phyloP scores from a whole-genome alignment of 1,140 invertebrate genomes.

The Holotrichia oblita region DNA sequence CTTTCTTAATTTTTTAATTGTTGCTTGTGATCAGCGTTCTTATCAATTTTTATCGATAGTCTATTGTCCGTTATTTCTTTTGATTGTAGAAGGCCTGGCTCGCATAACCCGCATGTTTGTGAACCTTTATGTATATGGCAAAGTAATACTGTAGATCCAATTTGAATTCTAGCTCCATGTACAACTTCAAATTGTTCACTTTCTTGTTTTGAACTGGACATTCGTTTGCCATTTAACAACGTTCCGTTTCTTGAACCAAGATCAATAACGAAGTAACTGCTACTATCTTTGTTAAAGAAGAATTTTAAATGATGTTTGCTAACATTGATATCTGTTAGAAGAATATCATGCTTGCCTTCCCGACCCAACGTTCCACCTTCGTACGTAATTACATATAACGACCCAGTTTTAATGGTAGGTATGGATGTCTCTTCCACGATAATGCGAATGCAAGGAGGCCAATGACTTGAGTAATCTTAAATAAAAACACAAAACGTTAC shows the following conservation, averaged over 20 bases:
- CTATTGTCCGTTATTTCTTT: background rate
- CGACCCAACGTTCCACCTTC: constrained; percentile 86
- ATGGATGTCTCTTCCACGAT: constrained; percentile 81
- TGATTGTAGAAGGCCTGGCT: constrained; percentile 77
- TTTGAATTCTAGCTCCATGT: constrained; percentile 79
- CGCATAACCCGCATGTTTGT: constrained; percentile 89
- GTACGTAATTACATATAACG: constrained; percentile 85
- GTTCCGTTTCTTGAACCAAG: constrained; percentile 90
- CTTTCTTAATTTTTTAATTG: constrained; percentile 82
- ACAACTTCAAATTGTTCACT: constrained; percentile 70
- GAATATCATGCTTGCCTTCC: constrained; percentile 79
- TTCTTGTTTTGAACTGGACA: constrained; percentile 76
- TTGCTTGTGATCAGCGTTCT: constrained; percentile 69
- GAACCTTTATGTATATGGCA: constrained; percentile 88
- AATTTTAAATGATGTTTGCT: constrained; percentile 81
- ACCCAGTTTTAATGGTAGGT: constrained; percentile 75
- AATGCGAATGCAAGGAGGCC: constrained; percentile 88
- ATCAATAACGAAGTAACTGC: constrained; percentile 78
- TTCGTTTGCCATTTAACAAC: constrained; percentile 78
- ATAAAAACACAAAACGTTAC: constrained; percentile 46
- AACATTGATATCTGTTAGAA: constrained; percentile 82
- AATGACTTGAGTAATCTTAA: constrained; percentile 75
- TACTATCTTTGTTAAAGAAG: constrained; percentile 68
- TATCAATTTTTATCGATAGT: constrained; percentile 40
- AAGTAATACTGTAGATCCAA: constrained; percentile 79